Evolutionary conservation across 2,113 vertebrate genomes (phyloP).

Genomic region (Hippolais icterina): DNA sequence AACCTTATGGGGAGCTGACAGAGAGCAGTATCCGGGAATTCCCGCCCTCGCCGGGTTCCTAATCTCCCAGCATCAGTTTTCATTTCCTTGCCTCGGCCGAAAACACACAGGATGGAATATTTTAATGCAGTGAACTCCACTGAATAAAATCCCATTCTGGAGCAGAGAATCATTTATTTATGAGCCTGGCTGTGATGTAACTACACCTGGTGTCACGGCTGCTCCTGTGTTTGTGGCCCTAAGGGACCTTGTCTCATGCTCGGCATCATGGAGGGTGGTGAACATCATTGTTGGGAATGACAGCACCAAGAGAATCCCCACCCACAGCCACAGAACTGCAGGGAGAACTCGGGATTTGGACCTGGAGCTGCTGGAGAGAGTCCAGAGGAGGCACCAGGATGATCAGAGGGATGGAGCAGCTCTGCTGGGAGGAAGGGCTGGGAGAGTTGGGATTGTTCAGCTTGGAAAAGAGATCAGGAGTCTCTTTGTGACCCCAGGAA

Average conservation of each 20-base stretch:
- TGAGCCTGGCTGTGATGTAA: not conserved
- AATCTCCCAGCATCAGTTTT: not conserved
- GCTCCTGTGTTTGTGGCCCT: not conserved
- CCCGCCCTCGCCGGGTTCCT: not conserved
- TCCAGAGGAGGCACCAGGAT: accelerated
- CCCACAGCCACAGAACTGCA: accelerated
- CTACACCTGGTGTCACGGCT: not conserved
- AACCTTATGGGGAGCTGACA: not conserved
- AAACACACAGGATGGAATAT: not conserved
- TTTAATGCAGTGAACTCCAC: not conserved
- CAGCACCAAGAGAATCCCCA: accelerated
- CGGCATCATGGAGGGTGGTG: accelerated
- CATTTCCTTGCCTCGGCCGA: not conserved
- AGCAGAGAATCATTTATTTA: not conserved
- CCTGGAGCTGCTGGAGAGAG: not conserved
- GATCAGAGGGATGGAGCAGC: not conserved
- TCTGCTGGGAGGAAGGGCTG: not conserved
- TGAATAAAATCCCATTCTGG: not conserved
- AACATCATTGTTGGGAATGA: accelerated
- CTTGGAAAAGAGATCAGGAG: not conserved
- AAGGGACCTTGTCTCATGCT: accelerated
- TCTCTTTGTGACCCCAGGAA: too few relatives aligned
- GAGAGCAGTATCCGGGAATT: not conserved
- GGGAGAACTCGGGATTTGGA: not conserved
- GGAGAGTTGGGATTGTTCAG: not conserved